Percentiles rank a stretch among this genome's conserved stretches.
Conservation (phyloP, 2,113 vertebrate genomes). For the Xiphias gladius region DNA sequence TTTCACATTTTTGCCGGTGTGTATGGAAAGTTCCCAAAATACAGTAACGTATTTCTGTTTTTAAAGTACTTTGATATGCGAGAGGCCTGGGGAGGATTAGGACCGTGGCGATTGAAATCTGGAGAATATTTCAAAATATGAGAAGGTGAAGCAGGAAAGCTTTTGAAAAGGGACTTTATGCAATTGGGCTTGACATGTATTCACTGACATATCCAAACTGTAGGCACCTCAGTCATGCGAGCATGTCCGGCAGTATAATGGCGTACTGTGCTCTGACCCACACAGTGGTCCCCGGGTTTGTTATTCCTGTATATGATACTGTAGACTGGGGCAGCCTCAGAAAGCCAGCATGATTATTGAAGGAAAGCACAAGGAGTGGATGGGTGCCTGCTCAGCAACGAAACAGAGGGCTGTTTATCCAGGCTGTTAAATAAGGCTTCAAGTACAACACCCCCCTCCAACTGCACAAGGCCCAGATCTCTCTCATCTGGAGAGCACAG, state of each 20-base stretch:
- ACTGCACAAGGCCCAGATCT: conserved; percentile 73
- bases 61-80: conserved; percentile 78
- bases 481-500: conserved; percentile 86
- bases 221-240: conserved; percentile 69
- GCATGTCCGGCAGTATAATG: conserved; percentile 71
- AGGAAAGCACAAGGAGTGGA: conserved; percentile 76
- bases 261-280: conserved; percentile 76
- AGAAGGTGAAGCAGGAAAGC: conserved; percentile 69
- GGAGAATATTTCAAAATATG: conserved; percentile 72
- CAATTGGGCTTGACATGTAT: conserved; percentile 76
- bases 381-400: conserved; percentile 70
- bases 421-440: conserved; percentile 83
- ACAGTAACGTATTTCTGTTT: conserved; percentile 60
- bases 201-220: conserved; percentile 59
- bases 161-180: conserved; percentile 61
- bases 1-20: conserved; percentile 55
- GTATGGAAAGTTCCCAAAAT: conserved; percentile 67
- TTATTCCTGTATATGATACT: conserved; percentile 84
- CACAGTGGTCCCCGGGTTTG: conserved; percentile 73
- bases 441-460: conserved; percentile 77
- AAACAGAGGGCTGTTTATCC: conserved; percentile 85
- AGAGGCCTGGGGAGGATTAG: conserved; percentile 69
- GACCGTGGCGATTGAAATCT: conserved; percentile 57
- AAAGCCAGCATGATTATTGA: conserved; percentile 73
- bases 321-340: conserved; percentile 68